Base-by-base conservation (phyloP, 2,113 vertebrate genomes). In the Alaudala cheleensis region DNA sequence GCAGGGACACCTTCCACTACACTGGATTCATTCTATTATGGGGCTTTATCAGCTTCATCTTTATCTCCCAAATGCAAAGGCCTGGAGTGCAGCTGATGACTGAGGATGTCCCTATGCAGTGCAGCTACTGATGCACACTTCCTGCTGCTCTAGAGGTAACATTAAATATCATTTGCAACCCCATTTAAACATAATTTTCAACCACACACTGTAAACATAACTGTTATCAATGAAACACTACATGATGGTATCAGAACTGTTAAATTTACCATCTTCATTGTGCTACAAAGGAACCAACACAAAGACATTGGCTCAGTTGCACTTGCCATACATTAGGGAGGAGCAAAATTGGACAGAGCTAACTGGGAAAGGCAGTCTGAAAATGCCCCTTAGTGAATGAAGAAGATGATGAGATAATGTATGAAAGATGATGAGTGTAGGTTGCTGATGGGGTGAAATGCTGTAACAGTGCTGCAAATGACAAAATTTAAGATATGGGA, bases 1-100 rank as follows among this genome's bases (percentile, higher is more conserved):
- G 25, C n/a, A 81, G 45, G 53, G 24, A 53, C 61, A 83, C 34
- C 24, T 61, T 69, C 29, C 34, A 33, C 31, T 56, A 56, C 19
- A 77, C 34, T 14, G 6, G 16, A 56, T 47, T 60, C 0, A 0
- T 64, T 90, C 44, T 49, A 3, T 7, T 25, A 5, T 3, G 2
- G 18, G 29, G n/a, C 37, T 80, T 79, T 76, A 56, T 26, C 40
- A 62, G 21, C 40, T 92, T 70, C 29, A 53, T 47, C 51, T 87
- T 58, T 60, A 71, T 33, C 34, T 57, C 76, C 57, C 66, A 85
- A 31, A 16, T 51, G 42, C 51, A 90, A 88, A 89, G 44, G 62
- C 40, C 45, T 70, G 65, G 56, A 47, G 21, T 11, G 10, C 65
- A 79, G 56, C 62, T 64, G 39, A 39, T 39, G 50, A 26, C 20